Evolutionary conservation across 2,888 invertebrate species (phyloP).

Genomic region (Rambutsinella grinnellia): DNA sequence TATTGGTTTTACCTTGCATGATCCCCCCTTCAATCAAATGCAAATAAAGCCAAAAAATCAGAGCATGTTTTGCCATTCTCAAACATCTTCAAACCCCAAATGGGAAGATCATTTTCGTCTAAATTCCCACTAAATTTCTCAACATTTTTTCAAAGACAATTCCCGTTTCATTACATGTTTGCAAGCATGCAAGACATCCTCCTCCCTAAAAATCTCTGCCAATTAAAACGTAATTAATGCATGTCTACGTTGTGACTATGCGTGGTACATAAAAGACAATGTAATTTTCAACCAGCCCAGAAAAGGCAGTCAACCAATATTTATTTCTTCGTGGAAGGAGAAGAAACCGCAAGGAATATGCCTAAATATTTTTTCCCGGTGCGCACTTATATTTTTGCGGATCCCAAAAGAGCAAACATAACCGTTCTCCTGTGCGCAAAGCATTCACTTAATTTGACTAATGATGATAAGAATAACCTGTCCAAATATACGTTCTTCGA

Average conservation of each 20-base stretch:
- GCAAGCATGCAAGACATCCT: background rate
- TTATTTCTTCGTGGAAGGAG: background rate
- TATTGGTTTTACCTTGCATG: background rate
- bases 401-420: conserved; percentile 15
- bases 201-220: background rate
- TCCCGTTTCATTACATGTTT: background rate
- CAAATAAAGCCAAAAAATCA: background rate
- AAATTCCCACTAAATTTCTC: no score
- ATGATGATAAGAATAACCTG: conserved; percentile 50
- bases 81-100: background rate
- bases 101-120: background rate
- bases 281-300: conserved; percentile 18
- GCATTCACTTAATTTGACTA: conserved; percentile 32
- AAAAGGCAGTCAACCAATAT: background rate
- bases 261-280: conserved; percentile 1
- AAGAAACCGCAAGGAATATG: background rate
- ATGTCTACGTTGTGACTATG: background rate
- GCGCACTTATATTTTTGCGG: background rate
- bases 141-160: background rate
- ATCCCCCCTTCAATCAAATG: background rate
- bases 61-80: background rate
- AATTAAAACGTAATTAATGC: background rate
- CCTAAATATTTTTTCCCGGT: background rate
- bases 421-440: background rate
- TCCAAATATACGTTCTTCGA: conserved; percentile 17